These are phyloP conservation scores for Drosophila meridionalis DNA, from an alignment of 2,888 invertebrate genomes.

Conservation along the genomic window DNA sequence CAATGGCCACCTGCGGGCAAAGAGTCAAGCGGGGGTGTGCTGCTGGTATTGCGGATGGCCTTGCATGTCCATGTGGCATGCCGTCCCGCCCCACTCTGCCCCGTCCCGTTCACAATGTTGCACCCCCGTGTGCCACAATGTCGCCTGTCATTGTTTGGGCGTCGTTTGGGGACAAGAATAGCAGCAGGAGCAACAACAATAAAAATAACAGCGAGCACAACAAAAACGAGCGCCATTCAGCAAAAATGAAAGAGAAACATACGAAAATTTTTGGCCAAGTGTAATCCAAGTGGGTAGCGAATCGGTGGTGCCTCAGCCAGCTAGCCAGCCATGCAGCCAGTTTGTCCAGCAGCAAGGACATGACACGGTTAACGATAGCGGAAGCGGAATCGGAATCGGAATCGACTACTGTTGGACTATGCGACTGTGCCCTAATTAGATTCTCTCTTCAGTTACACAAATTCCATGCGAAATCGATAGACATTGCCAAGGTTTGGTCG, in stretches of 20 bases:
- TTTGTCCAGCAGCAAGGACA: conserved; percentile 11
- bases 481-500: not conserved
- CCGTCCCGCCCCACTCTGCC: not conserved
- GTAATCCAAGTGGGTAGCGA: conserved; percentile 64
- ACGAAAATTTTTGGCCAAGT: conserved; percentile 54
- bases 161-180: conserved; percentile 35
- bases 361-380: conserved; percentile 18
- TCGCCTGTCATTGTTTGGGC: conserved; percentile 52
- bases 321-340: not conserved
- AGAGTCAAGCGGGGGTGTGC: conserved; percentile 16
- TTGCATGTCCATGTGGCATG: conserved; percentile 46
- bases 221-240: conserved; percentile 26
- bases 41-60: conserved; percentile 43
- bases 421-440: not conserved
- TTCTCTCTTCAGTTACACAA: not conserved
- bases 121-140: conserved; percentile 26
- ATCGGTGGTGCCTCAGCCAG: conserved; percentile 13
- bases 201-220: conserved; percentile 21
- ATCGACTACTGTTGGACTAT: not conserved
- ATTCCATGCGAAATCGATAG: not conserved
- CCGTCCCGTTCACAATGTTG: not conserved
- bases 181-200: conserved; percentile 21
- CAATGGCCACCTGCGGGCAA: conserved; percentile 26
- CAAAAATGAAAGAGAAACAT: conserved; percentile 35
- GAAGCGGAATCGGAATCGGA: conserved; percentile 16